Evolutionary conservation across 1,140 invertebrate genomes (phyloP).

Genomic region (Hermatobates lingyangjiaoensis): DNA sequence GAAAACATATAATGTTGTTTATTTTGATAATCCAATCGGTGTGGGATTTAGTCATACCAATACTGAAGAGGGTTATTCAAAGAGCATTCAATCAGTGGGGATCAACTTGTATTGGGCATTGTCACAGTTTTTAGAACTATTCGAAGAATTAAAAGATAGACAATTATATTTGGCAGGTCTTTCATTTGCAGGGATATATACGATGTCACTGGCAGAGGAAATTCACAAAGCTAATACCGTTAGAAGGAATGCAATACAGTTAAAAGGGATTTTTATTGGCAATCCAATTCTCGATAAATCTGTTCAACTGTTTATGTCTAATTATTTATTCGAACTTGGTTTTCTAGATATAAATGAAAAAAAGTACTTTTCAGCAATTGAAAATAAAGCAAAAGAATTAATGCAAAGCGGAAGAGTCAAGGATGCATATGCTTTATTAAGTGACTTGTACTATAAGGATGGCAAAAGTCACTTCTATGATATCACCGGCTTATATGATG

Average conservation of each 20-base stretch:
- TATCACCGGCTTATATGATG: not conserved
- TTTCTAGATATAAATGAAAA: constrained; percentile 16
- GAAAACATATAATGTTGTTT: constrained; percentile 52
- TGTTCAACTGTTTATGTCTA: constrained; percentile 51
- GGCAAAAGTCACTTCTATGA: not conserved
- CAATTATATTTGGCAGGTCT: constrained; percentile 27
- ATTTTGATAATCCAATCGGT: constrained; percentile 48
- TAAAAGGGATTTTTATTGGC: constrained; percentile 58
- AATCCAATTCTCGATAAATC: constrained; percentile 67
- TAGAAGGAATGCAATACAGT: constrained; percentile 44
- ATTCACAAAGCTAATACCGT: constrained; percentile 28
- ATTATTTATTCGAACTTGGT: constrained; percentile 65
- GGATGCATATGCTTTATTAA: not conserved
- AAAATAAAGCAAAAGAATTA: not conserved
- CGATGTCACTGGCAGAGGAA: constrained; percentile 29
- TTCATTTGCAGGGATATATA: constrained; percentile 35
- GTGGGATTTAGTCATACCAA: constrained; percentile 15
- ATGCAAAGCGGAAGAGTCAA: not conserved
- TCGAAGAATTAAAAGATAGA: constrained; percentile 15
- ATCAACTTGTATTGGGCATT: constrained; percentile 42
- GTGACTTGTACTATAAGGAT: not conserved
- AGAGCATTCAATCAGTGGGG: constrained; percentile 27
- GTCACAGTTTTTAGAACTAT: constrained; percentile 51
- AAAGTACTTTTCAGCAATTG: constrained; percentile 8
- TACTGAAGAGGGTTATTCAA: constrained; percentile 1